Conservation (phyloP, 1,140 invertebrate genomes). For the Sitophilus oryzae region DNA sequence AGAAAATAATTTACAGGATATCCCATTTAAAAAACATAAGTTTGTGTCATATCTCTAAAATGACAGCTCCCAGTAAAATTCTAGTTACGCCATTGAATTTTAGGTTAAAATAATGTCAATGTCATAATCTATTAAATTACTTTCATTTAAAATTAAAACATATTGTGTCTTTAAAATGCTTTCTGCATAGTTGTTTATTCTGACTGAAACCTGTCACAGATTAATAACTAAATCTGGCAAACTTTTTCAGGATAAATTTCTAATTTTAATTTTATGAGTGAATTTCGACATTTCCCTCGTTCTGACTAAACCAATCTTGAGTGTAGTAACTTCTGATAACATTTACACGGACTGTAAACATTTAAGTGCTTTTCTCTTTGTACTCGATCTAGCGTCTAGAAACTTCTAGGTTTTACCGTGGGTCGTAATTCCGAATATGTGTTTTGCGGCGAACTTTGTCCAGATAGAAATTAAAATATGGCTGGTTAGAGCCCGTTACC, state of each 20-base stretch:
- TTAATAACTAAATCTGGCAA: too few relatives aligned
- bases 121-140: too few relatives aligned
- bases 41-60: too few relatives aligned
- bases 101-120: too few relatives aligned
- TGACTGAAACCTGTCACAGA: too few relatives aligned
- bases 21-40: too few relatives aligned
- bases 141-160: too few relatives aligned
- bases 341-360: background rate
- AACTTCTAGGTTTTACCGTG: background rate
- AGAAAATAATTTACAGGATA: too few relatives aligned
- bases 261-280: background rate
- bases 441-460: background rate
- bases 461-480: background rate
- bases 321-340: background rate
- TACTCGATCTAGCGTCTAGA: background rate
- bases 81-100: too few relatives aligned
- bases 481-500: background rate
- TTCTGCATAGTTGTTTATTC: too few relatives aligned
- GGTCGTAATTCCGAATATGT: background rate
- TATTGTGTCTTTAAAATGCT: too few relatives aligned
- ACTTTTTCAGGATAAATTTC: background rate
- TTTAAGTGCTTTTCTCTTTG: background rate
- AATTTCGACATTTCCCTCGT: background rate
- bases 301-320: background rate
- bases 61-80: too few relatives aligned